These are phyloP conservation scores for Austrolebias charrua DNA, from an alignment of 2,797 vertebrate genomes.

Conservation along the genomic window DNA sequence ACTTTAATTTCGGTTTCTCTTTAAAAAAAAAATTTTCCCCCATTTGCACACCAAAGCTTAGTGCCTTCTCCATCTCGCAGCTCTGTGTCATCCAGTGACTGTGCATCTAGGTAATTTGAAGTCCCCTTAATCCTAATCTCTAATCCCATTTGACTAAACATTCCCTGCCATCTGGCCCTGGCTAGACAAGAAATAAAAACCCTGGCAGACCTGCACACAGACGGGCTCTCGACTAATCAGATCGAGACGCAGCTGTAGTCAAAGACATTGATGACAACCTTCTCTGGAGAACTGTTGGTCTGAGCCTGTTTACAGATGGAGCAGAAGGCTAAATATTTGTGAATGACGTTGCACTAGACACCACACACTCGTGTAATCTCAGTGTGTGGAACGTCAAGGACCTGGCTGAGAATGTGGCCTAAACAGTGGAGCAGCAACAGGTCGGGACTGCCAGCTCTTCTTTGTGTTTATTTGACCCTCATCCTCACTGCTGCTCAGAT, in stretches of 20 bases:
- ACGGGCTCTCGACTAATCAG: constrained; percentile 49
- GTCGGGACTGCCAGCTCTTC: constrained; percentile 21
- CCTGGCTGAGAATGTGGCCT: constrained; percentile 30
- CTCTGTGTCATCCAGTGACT: constrained; percentile 69
- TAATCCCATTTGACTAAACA: constrained; percentile 82
- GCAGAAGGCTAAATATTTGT: constrained; percentile 33
- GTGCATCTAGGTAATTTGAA: constrained; percentile 71
- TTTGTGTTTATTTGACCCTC: constrained; percentile 2
- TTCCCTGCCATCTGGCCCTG: constrained; percentile 78
- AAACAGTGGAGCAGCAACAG: constrained; percentile 7
- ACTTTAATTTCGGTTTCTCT: too few species aligned
- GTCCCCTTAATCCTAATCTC: constrained; percentile 80
- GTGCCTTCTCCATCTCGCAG: constrained; percentile 2
- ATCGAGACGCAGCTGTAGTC: constrained; percentile 31
- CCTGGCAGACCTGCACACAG: constrained; percentile 21
- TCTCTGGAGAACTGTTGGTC: constrained; percentile 7
- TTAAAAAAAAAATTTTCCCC: too few species aligned
- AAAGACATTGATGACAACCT: constrained; percentile 9
- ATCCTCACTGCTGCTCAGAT: not conserved
- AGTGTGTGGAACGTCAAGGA: constrained; percentile 45
- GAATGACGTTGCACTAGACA: constrained; percentile 35
- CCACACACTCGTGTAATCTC: constrained; percentile 44
- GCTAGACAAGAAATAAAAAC: constrained; percentile 51
- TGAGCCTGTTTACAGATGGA: constrained; percentile 12
- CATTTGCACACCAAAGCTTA: too few species aligned